phyloP scores from a whole-genome alignment of 2,113 vertebrate species.

The Gobio gobio region DNA sequence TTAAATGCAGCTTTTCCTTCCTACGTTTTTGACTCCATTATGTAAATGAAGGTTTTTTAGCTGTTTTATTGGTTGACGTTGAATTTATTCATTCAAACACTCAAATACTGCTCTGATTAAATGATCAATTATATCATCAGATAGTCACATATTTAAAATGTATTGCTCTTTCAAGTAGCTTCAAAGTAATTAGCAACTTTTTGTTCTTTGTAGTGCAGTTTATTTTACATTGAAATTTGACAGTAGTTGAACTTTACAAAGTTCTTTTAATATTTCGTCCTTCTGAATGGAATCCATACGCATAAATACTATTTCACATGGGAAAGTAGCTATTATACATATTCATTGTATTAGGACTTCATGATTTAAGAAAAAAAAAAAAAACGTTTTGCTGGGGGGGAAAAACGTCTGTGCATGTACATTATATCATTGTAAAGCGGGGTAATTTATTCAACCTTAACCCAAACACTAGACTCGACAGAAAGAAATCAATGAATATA shows the following conservation, averaged over 20 bases:
- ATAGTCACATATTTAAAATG: background rate
- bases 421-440: slow-evolving; percentile 46
- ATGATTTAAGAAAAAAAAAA: background rate
- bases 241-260: background rate
- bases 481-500: slow-evolving; percentile 70
- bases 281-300: background rate
- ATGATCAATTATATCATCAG: background rate
- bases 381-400: background rate
- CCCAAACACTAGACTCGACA: slow-evolving; percentile 69
- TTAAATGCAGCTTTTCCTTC: background rate
- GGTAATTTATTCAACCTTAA: slow-evolving; percentile 69
- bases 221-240: background rate
- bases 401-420: background rate
- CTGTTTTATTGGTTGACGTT: background rate
- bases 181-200: background rate
- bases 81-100: background rate
- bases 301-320: background rate
- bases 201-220: background rate
- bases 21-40: background rate
- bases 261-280: background rate
- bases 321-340: background rate
- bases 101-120: background rate
- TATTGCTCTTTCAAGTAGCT: background rate
- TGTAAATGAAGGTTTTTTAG: background rate
- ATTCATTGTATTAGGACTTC: background rate